These are phyloP conservation scores for Cyrtorhinus lividipennis DNA, from an alignment of 1,140 invertebrate species.

Conservation along the genomic window DNA sequence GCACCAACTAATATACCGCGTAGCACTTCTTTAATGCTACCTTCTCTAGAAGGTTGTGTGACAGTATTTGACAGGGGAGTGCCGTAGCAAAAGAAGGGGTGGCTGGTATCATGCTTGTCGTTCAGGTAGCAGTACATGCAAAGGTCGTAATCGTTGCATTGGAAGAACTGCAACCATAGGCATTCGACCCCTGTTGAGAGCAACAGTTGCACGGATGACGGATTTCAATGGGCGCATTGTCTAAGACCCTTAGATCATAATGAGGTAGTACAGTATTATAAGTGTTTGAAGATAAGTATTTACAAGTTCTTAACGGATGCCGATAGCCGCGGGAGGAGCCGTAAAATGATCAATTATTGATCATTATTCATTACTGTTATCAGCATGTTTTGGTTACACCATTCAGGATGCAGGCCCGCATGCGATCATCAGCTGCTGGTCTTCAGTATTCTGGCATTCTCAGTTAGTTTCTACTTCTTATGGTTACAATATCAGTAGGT, in stretches of 20 bases:
- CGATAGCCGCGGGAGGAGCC: no score
- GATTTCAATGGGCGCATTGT: constrained; percentile 72
- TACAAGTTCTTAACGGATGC: no score
- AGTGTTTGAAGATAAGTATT: no score
- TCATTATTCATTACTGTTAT: no score
- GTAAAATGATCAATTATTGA: no score
- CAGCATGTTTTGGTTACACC: no score
- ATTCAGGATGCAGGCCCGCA: no score
- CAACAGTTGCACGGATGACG: constrained; percentile 71
- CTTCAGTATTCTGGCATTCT: no score
- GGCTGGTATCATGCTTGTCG: constrained; percentile 65
- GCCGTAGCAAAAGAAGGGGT: constrained; percentile 66
- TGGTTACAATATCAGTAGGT: no score
- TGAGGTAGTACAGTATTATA: no score
- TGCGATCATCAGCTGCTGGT: no score
- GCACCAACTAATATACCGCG: constrained; percentile 75
- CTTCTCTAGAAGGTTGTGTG: constrained; percentile 47
- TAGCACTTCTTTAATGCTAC: constrained; percentile 48
- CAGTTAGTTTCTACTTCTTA: no score
- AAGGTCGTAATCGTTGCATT: constrained; percentile 71
- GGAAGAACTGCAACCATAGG: constrained; percentile 67
- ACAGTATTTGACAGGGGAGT: constrained; percentile 52
- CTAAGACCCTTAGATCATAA: constrained; percentile 70
- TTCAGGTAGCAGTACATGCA: constrained; percentile 75
- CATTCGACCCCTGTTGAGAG: constrained; percentile 65